These are phyloP conservation scores for Drosophila sp. DNA, from an alignment of 1,140 invertebrate genomes.

Conservation along the genomic window DNA sequence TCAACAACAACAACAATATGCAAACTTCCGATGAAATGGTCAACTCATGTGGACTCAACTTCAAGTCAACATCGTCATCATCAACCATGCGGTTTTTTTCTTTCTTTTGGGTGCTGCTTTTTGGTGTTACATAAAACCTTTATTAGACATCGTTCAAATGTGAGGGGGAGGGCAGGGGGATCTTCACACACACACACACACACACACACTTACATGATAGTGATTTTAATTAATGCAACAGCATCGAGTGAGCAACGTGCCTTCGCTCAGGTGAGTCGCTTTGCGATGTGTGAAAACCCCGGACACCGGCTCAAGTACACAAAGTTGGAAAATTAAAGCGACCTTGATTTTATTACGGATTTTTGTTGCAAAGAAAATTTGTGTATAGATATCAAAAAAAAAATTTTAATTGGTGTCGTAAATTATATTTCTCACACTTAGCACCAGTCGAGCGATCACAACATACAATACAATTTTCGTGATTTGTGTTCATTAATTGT, in stretches of 20 bases:
- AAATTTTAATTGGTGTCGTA: slow-evolving; percentile 44
- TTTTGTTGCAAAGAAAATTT: slow-evolving; percentile 15
- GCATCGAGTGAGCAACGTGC: slow-evolving; percentile 62
- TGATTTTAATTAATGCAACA: slow-evolving; percentile 73
- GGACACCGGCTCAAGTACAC: slow-evolving; percentile 31
- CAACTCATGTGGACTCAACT: background rate
- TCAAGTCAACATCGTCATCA: slow-evolving; percentile 25
- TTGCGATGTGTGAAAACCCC: slow-evolving; percentile 38
- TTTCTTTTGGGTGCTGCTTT: slow-evolving; percentile 47
- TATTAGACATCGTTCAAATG: slow-evolving; percentile 62
- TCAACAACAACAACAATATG: slow-evolving; percentile 24
- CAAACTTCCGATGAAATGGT: slow-evolving; percentile 55
- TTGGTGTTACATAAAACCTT: slow-evolving; percentile 71
- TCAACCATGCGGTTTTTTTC: slow-evolving; percentile 29
- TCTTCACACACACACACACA: slow-evolving; percentile 2
- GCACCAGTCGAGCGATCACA: background rate
- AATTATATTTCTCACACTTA: slow-evolving; percentile 49
- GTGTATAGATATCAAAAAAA: background rate
- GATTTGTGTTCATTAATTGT: slow-evolving; percentile 15
- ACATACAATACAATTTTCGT: background rate
- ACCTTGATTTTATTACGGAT: slow-evolving; percentile 36
- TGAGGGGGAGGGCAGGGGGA: background rate
- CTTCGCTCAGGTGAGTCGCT: slow-evolving; percentile 31
- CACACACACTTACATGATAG: background rate
- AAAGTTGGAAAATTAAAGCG: slow-evolving; percentile 48